These are phyloP conservation scores for Smithornis capensis DNA, from an alignment of 2,113 vertebrate genomes.

Conservation along the genomic window DNA sequence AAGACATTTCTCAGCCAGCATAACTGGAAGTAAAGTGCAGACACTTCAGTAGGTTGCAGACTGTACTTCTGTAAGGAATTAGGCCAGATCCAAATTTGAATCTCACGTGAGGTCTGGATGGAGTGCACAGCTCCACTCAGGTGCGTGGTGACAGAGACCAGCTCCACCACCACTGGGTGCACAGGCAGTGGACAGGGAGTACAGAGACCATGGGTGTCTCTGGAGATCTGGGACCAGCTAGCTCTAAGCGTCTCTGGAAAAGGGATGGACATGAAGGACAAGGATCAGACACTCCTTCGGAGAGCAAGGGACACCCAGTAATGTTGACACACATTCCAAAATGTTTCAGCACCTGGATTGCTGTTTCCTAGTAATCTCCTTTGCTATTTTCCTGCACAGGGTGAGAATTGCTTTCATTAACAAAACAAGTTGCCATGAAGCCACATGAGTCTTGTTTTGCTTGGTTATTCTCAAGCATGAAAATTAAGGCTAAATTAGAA, in stretches of 20 bases:
- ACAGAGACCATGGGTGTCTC: rapidly evolving
- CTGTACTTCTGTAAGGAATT: background rate
- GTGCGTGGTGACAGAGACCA: background rate
- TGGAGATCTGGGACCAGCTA: background rate
- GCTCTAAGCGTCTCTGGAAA: background rate
- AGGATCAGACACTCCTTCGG: background rate
- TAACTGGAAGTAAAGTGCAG: background rate
- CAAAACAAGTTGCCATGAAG: background rate
- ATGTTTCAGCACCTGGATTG: background rate
- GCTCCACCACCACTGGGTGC: rapidly evolving
- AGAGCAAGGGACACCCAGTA: background rate
- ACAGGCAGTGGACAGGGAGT: background rate
- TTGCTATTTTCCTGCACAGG: background rate
- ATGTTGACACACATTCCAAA: background rate
- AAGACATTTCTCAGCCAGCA: background rate
- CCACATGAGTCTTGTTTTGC: background rate
- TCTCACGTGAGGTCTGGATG: background rate
- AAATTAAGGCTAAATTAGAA: constrained; percentile 38
- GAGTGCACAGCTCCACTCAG: rapidly evolving
- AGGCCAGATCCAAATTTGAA: background rate
- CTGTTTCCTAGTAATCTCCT: background rate
- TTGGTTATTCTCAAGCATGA: background rate
- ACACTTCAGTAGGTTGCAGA: background rate
- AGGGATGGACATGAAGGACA: background rate
- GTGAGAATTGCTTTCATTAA: background rate